These are phyloP conservation scores for Phyllostomus hastatus DNA, from an alignment of 2,113 vertebrate genomes.

Conservation along the genomic window DNA sequence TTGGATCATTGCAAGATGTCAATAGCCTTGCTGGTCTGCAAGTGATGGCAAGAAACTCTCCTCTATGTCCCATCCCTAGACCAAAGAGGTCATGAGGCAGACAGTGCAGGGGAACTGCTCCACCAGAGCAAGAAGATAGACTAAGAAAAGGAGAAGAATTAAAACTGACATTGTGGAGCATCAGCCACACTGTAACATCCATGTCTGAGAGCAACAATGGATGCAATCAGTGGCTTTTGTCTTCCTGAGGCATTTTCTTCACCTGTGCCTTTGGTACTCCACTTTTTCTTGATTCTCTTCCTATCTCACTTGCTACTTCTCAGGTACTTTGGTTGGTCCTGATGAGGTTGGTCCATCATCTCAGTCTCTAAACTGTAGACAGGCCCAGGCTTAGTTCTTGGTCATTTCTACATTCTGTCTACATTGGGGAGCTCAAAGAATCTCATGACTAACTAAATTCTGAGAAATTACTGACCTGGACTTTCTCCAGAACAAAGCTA, in stretches of 20 bases:
- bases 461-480: not conserved
- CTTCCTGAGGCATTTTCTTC: not conserved
- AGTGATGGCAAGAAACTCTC: not conserved
- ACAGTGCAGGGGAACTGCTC: not conserved
- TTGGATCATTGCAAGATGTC: not conserved
- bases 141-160: not conserved
- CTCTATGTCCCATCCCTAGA: no score
- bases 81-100: not conserved
- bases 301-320: not conserved
- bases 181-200: not conserved
- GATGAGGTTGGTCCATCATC: not conserved
- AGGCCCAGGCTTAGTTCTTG: not conserved
- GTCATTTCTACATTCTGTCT: not conserved
- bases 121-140: not conserved
- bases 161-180: not conserved
- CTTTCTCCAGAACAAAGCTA: not conserved
- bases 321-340: not conserved
- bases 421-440: not conserved
- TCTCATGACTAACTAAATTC: not conserved
- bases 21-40: not conserved
- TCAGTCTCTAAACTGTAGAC: not conserved
- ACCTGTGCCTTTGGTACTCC: no score
- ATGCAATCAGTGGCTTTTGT: fast-evolving
- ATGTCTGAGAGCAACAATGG: not conserved
- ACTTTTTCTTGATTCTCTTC: not conserved